Conservation (phyloP, 2,113 vertebrate genomes). For the Sander lucioperca region DNA sequence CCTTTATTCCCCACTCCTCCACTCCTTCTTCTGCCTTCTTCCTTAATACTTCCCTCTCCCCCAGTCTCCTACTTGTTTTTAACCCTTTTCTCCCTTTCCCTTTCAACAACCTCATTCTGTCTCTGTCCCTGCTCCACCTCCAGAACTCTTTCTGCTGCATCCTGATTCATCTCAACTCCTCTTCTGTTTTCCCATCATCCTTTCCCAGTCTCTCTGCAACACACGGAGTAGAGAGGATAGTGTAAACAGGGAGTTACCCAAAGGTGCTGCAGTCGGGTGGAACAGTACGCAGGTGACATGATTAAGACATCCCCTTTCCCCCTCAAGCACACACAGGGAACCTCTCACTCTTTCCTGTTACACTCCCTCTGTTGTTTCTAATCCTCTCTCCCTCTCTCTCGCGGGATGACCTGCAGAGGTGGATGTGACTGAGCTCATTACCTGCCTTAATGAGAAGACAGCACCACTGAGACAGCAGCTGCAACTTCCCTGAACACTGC, state of each 20-base stretch:
- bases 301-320: conserved; percentile 75
- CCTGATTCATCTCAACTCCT: conserved; percentile 33
- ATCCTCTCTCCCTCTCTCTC: conserved; percentile 65
- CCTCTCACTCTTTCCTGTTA: conserved; percentile 38
- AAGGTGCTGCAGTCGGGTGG: conserved; percentile 72
- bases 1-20: conserved; percentile 63
- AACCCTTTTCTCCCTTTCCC: conserved; percentile 53
- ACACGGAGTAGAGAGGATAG: conserved; percentile 39
- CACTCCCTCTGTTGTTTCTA: conserved; percentile 65
- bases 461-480: conserved; percentile 77
- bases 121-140: conserved; percentile 47
- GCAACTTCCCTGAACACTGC: conserved; percentile 70
- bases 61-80: conserved; percentile 65
- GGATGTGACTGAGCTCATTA: conserved; percentile 82
- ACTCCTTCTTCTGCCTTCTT: conserved; percentile 58
- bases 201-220: conserved; percentile 9
- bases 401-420: conserved; percentile 79
- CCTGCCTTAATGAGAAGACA: conserved; percentile 82
- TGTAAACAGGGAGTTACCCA: conserved; percentile 75
- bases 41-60: conserved; percentile 70
- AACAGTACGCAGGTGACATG: conserved; percentile 74
- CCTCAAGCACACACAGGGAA: conserved; percentile 40
- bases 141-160: conserved; percentile 7
- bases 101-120: conserved; percentile 74
- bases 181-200: conserved; percentile 34